phyloP scores from a whole-genome alignment of 2,888 invertebrate genomes.

The Scrobipalpa atriplicella region DNA sequence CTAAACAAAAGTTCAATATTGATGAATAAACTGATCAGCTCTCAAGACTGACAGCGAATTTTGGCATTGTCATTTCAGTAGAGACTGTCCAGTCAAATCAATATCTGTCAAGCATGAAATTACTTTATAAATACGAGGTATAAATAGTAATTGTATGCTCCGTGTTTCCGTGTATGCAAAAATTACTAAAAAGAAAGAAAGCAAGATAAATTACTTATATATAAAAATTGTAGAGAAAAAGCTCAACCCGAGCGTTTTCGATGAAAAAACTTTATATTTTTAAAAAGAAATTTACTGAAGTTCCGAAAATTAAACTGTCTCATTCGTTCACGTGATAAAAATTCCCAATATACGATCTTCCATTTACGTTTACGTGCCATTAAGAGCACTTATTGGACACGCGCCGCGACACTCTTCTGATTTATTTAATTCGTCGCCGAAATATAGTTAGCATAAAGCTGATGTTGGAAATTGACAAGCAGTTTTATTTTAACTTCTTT shows the following conservation, averaged over 20 bases:
- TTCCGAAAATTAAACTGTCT: not conserved
- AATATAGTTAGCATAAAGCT: slow-evolving; percentile 4
- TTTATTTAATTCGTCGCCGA: slow-evolving; percentile 53
- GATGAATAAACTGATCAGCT: too few species aligned
- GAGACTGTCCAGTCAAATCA: too few species aligned
- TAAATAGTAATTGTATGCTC: too few species aligned
- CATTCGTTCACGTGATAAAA: slow-evolving; percentile 12
- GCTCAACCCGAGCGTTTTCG: not conserved
- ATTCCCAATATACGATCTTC: slow-evolving; percentile 19
- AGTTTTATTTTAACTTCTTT: too few species aligned
- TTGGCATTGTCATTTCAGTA: too few species aligned
- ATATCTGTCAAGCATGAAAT: too few species aligned
- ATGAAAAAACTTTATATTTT: not conserved
- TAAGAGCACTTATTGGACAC: slow-evolving; percentile 50
- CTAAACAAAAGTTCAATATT: too few species aligned
- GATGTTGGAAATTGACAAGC: not conserved
- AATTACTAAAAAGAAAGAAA: too few species aligned
- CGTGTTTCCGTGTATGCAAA: too few species aligned
- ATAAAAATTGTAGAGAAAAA: not conserved
- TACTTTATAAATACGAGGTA: too few species aligned
- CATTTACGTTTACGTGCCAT: slow-evolving; percentile 32
- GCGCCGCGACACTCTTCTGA: slow-evolving; percentile 51
- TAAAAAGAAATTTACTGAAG: not conserved
- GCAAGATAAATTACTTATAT: too few species aligned
- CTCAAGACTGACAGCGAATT: too few species aligned